These are phyloP conservation scores for Drosophila bocki DNA, from an alignment of 1,140 invertebrate genomes.

Conservation along the genomic window DNA sequence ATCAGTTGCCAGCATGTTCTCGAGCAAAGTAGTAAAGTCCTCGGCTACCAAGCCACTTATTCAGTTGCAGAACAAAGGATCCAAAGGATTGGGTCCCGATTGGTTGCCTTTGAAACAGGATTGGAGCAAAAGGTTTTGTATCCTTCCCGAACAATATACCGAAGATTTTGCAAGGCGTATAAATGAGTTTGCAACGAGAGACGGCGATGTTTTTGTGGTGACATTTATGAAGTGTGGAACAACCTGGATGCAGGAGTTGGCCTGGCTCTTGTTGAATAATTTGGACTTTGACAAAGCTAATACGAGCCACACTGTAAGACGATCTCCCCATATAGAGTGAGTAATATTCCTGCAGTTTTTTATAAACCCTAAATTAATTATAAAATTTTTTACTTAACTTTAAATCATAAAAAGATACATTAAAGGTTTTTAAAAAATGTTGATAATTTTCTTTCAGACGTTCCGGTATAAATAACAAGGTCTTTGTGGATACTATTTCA, in stretches of 20 bases:
- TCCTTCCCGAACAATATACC: neutral
- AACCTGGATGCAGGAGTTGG: slow-evolving; percentile 89
- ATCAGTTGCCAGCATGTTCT: slow-evolving; percentile 9
- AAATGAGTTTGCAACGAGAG: slow-evolving; percentile 60
- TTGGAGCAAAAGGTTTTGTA: slow-evolving; percentile 36
- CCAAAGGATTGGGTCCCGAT: neutral
- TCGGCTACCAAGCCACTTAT: neutral
- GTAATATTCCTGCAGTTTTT: neutral
- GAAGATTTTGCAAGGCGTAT: slow-evolving; percentile 10
- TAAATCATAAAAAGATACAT: too few species aligned
- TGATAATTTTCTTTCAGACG: neutral
- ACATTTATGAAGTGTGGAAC: slow-evolving; percentile 86
- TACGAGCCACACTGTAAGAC: slow-evolving; percentile 87
- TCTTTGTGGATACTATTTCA: neutral
- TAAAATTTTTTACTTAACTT: neutral
- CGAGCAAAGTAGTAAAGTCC: slow-evolving; percentile 13
- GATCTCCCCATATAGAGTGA: slow-evolving; percentile 86
- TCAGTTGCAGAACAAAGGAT: slow-evolving; percentile 1
- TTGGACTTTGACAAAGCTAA: slow-evolving; percentile 85
- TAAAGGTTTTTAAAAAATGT: too few species aligned
- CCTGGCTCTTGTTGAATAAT: slow-evolving; percentile 88
- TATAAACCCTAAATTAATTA: too few species aligned
- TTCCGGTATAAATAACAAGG: neutral
- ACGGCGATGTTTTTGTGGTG: slow-evolving; percentile 86
- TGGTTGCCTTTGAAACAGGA: slow-evolving; percentile 35